Percentiles rank a stretch among this genome's conserved stretches.
These are phyloP conservation scores for Leucoraja ocellata DNA, from an alignment of 2,797 vertebrate species.

Conservation along the genomic window DNA sequence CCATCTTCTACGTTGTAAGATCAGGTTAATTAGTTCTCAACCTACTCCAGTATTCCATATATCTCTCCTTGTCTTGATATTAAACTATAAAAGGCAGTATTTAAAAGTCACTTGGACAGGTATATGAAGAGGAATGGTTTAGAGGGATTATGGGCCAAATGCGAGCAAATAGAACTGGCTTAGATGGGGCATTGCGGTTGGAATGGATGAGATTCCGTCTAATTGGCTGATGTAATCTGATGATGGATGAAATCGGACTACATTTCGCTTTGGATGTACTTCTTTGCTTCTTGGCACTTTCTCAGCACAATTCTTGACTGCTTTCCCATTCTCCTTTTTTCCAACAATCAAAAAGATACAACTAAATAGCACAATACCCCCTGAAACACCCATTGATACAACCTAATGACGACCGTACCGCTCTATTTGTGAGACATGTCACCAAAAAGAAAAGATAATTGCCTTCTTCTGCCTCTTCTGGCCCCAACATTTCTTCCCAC, in stretches of 20 bases:
- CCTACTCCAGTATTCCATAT: not conserved
- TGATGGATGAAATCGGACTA: too few species aligned
- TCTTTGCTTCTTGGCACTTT: not conserved
- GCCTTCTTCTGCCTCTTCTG: not conserved
- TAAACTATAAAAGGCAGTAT: too few species aligned
- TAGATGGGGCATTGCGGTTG: too few species aligned
- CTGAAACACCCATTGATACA: not conserved
- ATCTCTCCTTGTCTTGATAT: not conserved
- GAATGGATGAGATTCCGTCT: too few species aligned
- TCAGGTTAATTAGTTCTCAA: not conserved
- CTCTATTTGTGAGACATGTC: not conserved
- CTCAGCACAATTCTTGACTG: not conserved
- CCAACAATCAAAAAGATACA: not conserved
- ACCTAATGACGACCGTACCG: not conserved
- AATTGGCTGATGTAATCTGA: too few species aligned
- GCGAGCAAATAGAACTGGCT: too few species aligned
- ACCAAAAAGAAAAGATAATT: not conserved
- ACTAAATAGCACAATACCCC: not conserved
- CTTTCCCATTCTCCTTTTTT: not conserved
- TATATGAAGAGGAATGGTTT: too few species aligned
- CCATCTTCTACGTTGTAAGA: too few species aligned
- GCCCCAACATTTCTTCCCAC: not conserved
- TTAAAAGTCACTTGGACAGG: too few species aligned
- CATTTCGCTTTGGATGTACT: not conserved
- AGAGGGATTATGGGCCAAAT: too few species aligned